Evolutionary conservation across 1,140 invertebrate genomes (phyloP).

Genomic region (Macrocentrus cingulum): DNA sequence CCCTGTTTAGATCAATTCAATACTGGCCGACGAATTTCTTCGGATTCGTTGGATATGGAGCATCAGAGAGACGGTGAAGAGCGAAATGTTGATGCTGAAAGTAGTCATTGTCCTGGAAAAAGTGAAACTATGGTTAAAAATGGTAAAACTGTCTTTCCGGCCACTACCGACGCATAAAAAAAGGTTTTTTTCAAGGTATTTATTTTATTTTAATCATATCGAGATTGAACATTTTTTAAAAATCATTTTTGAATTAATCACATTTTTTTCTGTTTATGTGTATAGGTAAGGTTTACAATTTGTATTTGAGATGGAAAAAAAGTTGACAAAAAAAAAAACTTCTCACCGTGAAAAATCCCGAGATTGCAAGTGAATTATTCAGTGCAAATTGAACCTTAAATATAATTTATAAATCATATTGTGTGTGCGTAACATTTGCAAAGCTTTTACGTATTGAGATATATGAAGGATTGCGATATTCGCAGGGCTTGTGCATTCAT

Average conservation of each 20-base stretch:
- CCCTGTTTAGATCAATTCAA: slow-evolving; percentile 35
- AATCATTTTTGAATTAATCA: too few species aligned
- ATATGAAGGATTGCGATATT: slow-evolving; percentile 29
- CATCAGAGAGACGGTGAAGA: slow-evolving; percentile 40
- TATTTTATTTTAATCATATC: neutral
- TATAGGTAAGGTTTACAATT: too few species aligned
- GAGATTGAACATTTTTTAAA: too few species aligned
- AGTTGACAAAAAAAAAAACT: too few species aligned
- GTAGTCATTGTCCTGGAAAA: slow-evolving; percentile 16
- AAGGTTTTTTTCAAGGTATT: slow-evolving; percentile 1
- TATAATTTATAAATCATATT: too few species aligned
- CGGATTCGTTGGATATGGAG: slow-evolving; percentile 52
- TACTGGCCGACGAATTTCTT: slow-evolving; percentile 50
- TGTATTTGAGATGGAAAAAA: too few species aligned
- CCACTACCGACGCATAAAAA: slow-evolving; percentile 29
- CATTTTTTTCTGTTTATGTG: too few species aligned
- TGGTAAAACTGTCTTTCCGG: slow-evolving; percentile 35
- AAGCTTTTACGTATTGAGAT: slow-evolving; percentile 49
- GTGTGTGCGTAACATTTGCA: too few species aligned
- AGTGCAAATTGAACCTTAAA: too few species aligned
- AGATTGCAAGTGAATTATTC: too few species aligned
- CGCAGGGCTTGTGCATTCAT: slow-evolving; percentile 43
- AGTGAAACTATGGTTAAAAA: slow-evolving; percentile 35
- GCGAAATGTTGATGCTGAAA: slow-evolving; percentile 28
- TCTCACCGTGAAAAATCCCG: too few species aligned